A percentile compares a stretch with the other conserved stretches of the same genome.
These are phyloP conservation scores for Eristalis intricaria DNA, from an alignment of 2,888 invertebrate species.

Conservation along the genomic window DNA sequence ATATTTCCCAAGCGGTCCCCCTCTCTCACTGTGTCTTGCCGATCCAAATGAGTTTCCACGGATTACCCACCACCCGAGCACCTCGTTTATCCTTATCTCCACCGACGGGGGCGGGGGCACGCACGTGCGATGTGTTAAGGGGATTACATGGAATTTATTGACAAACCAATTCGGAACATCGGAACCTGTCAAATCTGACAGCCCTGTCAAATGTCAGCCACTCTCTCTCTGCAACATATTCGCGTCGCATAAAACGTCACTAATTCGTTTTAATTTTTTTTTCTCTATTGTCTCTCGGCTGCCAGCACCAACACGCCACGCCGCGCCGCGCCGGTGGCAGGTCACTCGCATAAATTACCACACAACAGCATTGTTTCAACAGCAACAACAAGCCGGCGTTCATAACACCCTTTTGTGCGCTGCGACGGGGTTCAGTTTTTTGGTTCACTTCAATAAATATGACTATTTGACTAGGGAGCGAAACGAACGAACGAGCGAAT, in stretches of 20 bases:
- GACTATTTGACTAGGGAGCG: slow-evolving; percentile 30
- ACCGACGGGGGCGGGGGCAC: no score
- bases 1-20: not conserved
- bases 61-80: not conserved
- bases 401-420: not conserved
- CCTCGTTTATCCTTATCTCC: no score
- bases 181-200: slow-evolving; percentile 23
- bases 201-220: slow-evolving; percentile 14
- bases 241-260: not conserved
- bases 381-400: not conserved
- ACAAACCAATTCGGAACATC: slow-evolving; percentile 23
- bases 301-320: not conserved
- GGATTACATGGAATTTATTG: slow-evolving; percentile 18
- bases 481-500: not conserved
- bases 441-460: slow-evolving; percentile 33
- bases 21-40: not conserved
- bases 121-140: not conserved
- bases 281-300: not conserved
- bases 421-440: not conserved
- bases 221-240: not conserved
- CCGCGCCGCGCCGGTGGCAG: not conserved
- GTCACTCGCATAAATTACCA: slow-evolving; percentile 21
- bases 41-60: not conserved
- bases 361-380: slow-evolving; percentile 26
- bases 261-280: slow-evolving; percentile 15